These are phyloP conservation scores for Clusia tigrina DNA, from an alignment of 2,888 invertebrate species.

Conservation along the genomic window DNA sequence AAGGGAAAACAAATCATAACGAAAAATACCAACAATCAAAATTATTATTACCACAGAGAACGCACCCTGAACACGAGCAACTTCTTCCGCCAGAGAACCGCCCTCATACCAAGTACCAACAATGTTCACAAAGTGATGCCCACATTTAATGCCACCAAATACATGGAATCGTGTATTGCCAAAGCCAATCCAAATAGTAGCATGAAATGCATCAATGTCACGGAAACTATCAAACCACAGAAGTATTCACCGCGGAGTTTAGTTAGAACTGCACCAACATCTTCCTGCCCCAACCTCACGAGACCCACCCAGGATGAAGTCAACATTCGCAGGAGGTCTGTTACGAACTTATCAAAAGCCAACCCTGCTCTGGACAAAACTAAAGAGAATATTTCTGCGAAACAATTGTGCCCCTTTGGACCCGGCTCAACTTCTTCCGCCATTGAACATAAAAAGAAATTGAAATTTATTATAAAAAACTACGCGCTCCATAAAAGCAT, in stretches of 20 bases:
- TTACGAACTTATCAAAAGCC: slow-evolving; percentile 44
- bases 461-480: slow-evolving; percentile 50
- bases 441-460: slow-evolving; percentile 40
- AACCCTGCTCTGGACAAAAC: slow-evolving; percentile 39
- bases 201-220: slow-evolving; percentile 39
- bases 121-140: slow-evolving; percentile 59
- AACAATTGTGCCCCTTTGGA: too few species aligned
- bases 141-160: slow-evolving; percentile 59
- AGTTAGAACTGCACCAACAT: slow-evolving; percentile 15
- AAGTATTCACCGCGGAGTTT: slow-evolving; percentile 6
- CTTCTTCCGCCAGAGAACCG: slow-evolving; percentile 46
- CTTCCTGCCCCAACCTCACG: slow-evolving; percentile 41
- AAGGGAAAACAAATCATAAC: slow-evolving; percentile 62
- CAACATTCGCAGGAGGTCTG: slow-evolving; percentile 40
- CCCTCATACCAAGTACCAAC: slow-evolving; percentile 43
- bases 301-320: slow-evolving; percentile 14
- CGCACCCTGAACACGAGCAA: slow-evolving; percentile 46
- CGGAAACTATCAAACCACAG: slow-evolving; percentile 17
- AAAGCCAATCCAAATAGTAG: slow-evolving; percentile 40
- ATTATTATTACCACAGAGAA: slow-evolving; percentile 47
- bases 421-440: slow-evolving; percentile 25
- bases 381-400: too few species aligned
- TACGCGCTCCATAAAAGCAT: slow-evolving; percentile 30
- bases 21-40: slow-evolving; percentile 46
- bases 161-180: slow-evolving; percentile 51